These are phyloP conservation scores for Prietella phreatophila DNA, from an alignment of 2,113 vertebrate species.

Conservation along the genomic window DNA sequence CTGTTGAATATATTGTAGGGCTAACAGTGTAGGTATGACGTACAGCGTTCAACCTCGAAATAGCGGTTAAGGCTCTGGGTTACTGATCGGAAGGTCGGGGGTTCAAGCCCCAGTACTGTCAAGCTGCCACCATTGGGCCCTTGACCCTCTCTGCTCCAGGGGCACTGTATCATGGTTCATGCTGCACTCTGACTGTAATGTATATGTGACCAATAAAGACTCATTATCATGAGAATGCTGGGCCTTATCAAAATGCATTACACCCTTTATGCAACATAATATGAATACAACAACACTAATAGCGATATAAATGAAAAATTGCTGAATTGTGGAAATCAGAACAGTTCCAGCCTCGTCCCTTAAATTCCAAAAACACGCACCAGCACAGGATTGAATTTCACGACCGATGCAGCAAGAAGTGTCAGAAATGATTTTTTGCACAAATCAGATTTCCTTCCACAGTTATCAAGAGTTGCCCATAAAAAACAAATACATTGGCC, in stretches of 20 bases:
- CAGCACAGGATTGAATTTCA: background rate
- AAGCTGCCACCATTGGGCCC: too few relatives aligned
- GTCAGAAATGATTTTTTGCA: background rate
- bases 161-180: too few relatives aligned
- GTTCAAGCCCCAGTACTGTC: too few relatives aligned
- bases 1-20: background rate
- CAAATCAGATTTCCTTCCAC: background rate
- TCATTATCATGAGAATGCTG: too few relatives aligned
- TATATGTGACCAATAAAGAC: too few relatives aligned
- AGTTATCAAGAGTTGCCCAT: background rate
- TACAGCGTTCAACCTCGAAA: background rate
- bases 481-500: background rate
- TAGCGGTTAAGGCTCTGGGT: background rate
- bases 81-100: too few relatives aligned
- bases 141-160: too few relatives aligned
- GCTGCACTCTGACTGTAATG: too few relatives aligned
- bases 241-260: too few relatives aligned
- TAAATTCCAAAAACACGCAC: background rate
- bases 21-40: background rate
- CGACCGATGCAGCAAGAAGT: background rate
- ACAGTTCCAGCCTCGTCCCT: background rate
- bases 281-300: background rate
- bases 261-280: background rate
- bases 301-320: background rate
- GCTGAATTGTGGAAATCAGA: background rate